Conservation (phyloP, 2,888 invertebrate genomes). For the Oscheius myriophilus region DNA sequence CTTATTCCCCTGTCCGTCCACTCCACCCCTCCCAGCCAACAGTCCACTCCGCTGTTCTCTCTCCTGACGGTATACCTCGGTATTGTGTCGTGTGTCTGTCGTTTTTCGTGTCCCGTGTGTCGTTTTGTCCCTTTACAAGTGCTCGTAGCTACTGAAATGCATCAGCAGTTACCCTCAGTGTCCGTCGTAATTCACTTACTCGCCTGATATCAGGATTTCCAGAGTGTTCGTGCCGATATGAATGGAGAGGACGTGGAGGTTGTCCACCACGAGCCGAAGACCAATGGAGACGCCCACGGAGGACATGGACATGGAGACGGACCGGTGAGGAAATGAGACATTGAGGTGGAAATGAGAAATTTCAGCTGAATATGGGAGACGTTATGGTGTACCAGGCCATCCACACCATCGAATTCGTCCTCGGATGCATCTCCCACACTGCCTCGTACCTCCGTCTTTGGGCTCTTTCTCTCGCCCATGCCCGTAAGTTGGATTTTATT, state of each 20-base stretch:
- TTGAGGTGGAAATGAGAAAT: not conserved
- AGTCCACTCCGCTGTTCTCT: too few relatives aligned
- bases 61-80: not conserved
- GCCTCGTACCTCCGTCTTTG: slow-evolving; percentile 71
- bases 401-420: slow-evolving; percentile 71
- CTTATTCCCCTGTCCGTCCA: too few relatives aligned
- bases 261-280: slow-evolving; percentile 53
- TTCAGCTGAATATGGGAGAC: slow-evolving; percentile 67
- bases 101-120: not conserved
- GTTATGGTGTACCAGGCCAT: slow-evolving; percentile 70
- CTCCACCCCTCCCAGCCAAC: too few relatives aligned
- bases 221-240: slow-evolving; percentile 70
- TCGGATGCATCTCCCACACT: slow-evolving; percentile 71
- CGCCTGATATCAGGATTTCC: slow-evolving; percentile 12
- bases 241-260: slow-evolving; percentile 68
- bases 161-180: slow-evolving; percentile 74
- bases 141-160: slow-evolving; percentile 76
- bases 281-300: slow-evolving; percentile 51
- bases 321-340: slow-evolving; percentile 37
- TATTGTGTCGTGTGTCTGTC: not conserved
- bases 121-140: too few relatives aligned
- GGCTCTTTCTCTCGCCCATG: slow-evolving; percentile 70
- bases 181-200: slow-evolving; percentile 74
- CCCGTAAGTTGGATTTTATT: slow-evolving; percentile 56
- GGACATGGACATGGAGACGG: slow-evolving; percentile 61